These are phyloP conservation scores for Hydrotaea diabolus DNA, from an alignment of 2,888 invertebrate species.

Conservation along the genomic window DNA sequence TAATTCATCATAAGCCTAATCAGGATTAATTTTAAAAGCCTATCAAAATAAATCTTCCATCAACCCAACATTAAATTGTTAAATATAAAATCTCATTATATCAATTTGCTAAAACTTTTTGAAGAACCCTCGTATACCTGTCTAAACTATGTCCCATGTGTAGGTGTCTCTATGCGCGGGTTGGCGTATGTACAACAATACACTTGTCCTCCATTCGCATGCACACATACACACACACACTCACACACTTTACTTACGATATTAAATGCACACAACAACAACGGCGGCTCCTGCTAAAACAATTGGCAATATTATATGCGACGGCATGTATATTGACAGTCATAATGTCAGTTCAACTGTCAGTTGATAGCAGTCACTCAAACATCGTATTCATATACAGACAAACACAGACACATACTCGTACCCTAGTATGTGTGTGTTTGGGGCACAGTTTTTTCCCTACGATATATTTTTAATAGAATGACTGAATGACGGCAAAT, in stretches of 20 bases:
- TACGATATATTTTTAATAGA: conserved; percentile 21
- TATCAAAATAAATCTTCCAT: no score
- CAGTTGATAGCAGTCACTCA: conserved; percentile 34
- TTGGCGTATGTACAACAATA: conserved; percentile 14
- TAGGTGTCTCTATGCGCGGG: background rate
- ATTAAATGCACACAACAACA: conserved; percentile 3
- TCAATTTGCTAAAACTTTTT: no score
- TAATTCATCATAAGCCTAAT: no score
- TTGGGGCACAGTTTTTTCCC: background rate
- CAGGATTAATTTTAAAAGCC: no score
- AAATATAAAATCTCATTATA: no score
- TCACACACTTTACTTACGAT: background rate
- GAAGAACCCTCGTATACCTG: no score
- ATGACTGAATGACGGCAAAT: conserved; percentile 11
- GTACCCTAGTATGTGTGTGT: background rate
- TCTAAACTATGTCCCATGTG: no score
- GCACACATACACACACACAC: background rate
- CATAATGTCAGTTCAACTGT: conserved; percentile 43
- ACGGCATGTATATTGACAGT: conserved; percentile 37
- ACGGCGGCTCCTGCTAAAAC: conserved; percentile 27
- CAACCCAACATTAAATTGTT: no score
- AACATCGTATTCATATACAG: conserved; percentile 9
- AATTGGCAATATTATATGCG: conserved; percentile 34
- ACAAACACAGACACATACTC: conserved; percentile 1
- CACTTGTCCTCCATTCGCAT: background rate